These are phyloP conservation scores for Typhlichthys subterraneus DNA, from an alignment of 2,797 vertebrate species.

Conservation along the genomic window DNA sequence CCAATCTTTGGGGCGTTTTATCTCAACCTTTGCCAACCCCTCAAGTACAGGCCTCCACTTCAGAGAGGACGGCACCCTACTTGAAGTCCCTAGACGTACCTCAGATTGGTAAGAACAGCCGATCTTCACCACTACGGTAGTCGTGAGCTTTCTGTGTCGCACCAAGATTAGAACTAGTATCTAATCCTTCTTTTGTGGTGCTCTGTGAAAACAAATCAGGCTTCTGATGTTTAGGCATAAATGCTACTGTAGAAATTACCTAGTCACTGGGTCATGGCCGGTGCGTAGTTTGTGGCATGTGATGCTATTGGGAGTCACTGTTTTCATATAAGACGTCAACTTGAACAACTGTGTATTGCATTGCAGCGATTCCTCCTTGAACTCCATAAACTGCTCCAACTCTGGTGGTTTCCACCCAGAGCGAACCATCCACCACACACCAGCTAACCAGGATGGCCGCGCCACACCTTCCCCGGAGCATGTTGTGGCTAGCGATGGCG, in stretches of 20 bases:
- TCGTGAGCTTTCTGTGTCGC: neutral
- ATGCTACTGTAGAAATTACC: no score
- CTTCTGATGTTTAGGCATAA: no score
- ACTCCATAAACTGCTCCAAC: constrained; percentile 61
- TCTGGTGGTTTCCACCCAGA: constrained; percentile 50
- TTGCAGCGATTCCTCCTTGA: constrained; percentile 67
- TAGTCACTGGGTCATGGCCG: no score
- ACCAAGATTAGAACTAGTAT: neutral
- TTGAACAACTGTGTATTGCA: neutral
- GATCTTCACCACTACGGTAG: neutral
- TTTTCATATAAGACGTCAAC: no score
- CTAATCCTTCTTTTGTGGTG: neutral
- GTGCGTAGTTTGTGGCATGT: no score
- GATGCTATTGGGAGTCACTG: no score
- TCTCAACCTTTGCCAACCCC: constrained; percentile 90
- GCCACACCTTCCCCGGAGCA: constrained; percentile 63
- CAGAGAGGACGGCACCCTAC: constrained; percentile 81
- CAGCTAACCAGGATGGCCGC: constrained; percentile 63
- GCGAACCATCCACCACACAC: constrained; percentile 59
- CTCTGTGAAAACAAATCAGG: neutral
- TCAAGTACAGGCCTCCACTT: constrained; percentile 84
- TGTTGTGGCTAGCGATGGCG: constrained; percentile 43
- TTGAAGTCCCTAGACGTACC: constrained; percentile 70
- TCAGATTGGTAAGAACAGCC: constrained; percentile 60
- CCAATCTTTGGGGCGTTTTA: constrained; percentile 90